Conservation (phyloP, 2,113 vertebrate species). For the Verasper variegatus region DNA sequence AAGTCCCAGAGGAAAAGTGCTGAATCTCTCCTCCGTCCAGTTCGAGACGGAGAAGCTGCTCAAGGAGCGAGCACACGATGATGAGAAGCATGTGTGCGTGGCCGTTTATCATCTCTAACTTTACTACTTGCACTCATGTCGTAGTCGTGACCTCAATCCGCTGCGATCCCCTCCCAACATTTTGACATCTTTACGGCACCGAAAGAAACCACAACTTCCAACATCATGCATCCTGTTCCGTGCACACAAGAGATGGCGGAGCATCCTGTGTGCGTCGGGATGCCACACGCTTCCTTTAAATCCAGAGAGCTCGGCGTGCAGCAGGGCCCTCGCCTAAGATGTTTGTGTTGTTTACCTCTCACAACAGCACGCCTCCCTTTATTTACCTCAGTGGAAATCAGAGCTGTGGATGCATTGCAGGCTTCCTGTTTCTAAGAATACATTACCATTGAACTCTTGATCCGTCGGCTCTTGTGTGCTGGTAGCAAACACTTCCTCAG, state of each 20-base stretch:
- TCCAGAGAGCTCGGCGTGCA: too few species aligned
- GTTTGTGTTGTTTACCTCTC: conserved; percentile 40
- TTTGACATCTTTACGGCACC: too few species aligned
- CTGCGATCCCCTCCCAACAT: too few species aligned
- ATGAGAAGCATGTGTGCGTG: conserved; percentile 43
- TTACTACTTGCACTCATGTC: too few species aligned
- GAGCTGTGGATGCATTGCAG: conserved; percentile 49
- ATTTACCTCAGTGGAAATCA: conserved; percentile 60
- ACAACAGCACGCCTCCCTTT: conserved; percentile 26
- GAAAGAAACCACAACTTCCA: too few species aligned
- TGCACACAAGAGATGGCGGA: background rate
- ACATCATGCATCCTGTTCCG: background rate
- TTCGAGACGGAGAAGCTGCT: background rate
- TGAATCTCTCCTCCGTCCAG: background rate
- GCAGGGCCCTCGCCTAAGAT: background rate
- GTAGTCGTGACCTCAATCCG: too few species aligned
- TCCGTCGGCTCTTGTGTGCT: conserved; percentile 44
- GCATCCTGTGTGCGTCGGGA: conserved; percentile 8
- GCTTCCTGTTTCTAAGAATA: conserved; percentile 82
- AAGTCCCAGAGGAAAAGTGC: conserved; percentile 59
- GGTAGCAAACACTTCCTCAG: conserved; percentile 65
- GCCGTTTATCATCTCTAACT: background rate
- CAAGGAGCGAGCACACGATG: background rate
- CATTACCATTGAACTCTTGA: conserved; percentile 67
- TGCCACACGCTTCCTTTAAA: background rate